Evolutionary conservation across 2,888 invertebrate species (phyloP).

Genomic region (Linnaemya vulpina): DNA sequence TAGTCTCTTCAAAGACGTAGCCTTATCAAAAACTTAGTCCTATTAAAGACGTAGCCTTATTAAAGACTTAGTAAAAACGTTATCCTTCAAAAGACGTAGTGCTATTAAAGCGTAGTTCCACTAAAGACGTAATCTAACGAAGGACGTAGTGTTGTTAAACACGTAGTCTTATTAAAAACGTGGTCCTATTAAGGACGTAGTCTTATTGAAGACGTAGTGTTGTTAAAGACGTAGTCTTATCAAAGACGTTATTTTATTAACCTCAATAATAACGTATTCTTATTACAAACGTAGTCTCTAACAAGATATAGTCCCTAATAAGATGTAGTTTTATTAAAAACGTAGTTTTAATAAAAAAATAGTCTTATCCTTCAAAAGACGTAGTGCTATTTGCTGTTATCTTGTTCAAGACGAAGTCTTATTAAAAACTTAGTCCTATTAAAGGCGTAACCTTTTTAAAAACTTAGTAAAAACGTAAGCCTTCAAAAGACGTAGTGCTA

Average conservation of each 20-base stretch:
- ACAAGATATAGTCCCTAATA: too few species aligned
- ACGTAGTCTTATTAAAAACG: neutral
- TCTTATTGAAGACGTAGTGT: neutral
- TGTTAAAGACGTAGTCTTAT: neutral
- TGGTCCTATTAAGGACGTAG: neutral
- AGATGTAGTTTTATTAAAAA: neutral
- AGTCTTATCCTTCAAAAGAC: neutral
- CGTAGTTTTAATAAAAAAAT: neutral
- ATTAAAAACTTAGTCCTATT: neutral
- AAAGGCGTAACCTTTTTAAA: neutral
- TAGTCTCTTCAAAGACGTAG: neutral
- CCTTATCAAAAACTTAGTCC: too few species aligned
- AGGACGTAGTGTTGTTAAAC: neutral
- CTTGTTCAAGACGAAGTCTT: neutral
- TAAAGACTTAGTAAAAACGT: constrained; percentile 2
- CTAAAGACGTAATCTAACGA: constrained; percentile 7
- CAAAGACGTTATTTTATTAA: neutral
- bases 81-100: neutral
- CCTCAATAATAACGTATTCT: neutral
- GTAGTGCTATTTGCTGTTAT: too few species aligned
- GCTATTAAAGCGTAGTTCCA: neutral
- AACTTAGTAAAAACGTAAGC: neutral
- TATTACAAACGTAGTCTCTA: neutral
- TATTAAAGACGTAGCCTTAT: neutral
- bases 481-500: neutral